A percentile compares a stretch with the other conserved stretches of the same genome.
Conservation (phyloP, 2,888 invertebrate genomes). For the Eupithecia tripunctaria region DNA sequence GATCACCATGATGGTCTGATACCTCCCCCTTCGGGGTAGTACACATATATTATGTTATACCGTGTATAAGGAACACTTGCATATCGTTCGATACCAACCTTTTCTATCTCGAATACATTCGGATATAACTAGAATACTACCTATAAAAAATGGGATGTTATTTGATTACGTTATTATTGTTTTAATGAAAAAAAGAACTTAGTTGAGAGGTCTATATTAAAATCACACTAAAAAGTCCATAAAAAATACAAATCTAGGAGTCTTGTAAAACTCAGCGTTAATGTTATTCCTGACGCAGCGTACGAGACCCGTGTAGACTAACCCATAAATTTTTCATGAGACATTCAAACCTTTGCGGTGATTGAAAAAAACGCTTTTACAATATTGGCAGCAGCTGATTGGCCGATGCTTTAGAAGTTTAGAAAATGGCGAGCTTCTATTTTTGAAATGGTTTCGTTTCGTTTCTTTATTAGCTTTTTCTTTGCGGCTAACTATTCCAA, state of each 20-base stretch:
- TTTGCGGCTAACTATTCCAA: too few species aligned
- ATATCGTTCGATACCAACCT: too few species aligned
- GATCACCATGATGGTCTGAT: too few species aligned
- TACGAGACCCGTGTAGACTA: slow-evolving; percentile 51
- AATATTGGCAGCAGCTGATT: slow-evolving; percentile 66
- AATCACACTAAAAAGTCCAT: neutral
- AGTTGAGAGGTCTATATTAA: neutral
- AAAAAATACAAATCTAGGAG: neutral
- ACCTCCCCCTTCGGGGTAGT: too few species aligned
- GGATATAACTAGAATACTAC: too few species aligned
- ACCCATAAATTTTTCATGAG: slow-evolving; percentile 81
- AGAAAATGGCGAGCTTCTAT: slow-evolving; percentile 20
- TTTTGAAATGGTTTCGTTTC: slow-evolving; percentile 29
- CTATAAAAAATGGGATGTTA: too few species aligned
- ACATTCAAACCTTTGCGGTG: slow-evolving; percentile 66
- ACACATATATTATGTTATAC: too few species aligned
- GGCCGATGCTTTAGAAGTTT: slow-evolving; percentile 42
- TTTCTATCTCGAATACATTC: too few species aligned
- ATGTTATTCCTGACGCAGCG: slow-evolving; percentile 77
- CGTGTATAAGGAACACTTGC: too few species aligned
- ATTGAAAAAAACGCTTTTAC: slow-evolving; percentile 72
- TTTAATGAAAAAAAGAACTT: neutral
- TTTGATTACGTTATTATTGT: neutral
- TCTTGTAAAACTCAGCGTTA: slow-evolving; percentile 47
- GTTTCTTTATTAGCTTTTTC: too few species aligned